Evolutionary conservation across 2,797 vertebrate genomes (phyloP).

Genomic region (Denticeps clupeoides): DNA sequence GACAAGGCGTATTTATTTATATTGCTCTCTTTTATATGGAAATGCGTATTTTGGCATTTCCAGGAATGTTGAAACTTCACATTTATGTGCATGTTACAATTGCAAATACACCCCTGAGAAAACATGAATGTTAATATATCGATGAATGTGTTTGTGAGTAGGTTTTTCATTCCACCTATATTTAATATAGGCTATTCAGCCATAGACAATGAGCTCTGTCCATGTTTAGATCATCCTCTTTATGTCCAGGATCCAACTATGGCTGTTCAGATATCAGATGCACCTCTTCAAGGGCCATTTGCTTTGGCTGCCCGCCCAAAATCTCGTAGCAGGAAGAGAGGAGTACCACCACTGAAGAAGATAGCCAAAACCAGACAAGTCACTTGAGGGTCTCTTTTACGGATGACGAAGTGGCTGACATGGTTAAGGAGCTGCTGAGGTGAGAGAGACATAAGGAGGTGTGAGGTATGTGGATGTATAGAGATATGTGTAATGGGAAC

Average conservation of each 20-base stretch:
- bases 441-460: constrained; percentile 5
- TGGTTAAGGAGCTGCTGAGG: constrained; percentile 54
- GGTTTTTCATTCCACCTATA: too few species aligned
- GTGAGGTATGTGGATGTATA: too few species aligned
- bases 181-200: too few species aligned
- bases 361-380: too few species aligned
- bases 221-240: neutral
- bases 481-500: too few species aligned
- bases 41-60: too few species aligned
- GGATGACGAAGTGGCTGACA: constrained; percentile 52
- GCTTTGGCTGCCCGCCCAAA: constrained; percentile 23
- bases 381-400: constrained; percentile 42
- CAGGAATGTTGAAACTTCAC: too few species aligned
- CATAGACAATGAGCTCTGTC: neutral
- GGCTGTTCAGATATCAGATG: constrained; percentile 7
- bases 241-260: constrained; percentile 34
- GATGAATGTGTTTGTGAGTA: too few species aligned
- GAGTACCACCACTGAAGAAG: constrained; percentile 5
- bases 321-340: constrained; percentile 30
- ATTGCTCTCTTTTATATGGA: neutral
- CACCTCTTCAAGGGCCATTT: constrained; percentile 28
- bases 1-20: neutral
- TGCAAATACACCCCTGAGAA: too few species aligned
- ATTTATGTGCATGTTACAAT: too few species aligned
- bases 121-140: too few species aligned